phyloP scores from a whole-genome alignment of 1,140 invertebrate species.

The Aporrectodea caliginosa region DNA sequence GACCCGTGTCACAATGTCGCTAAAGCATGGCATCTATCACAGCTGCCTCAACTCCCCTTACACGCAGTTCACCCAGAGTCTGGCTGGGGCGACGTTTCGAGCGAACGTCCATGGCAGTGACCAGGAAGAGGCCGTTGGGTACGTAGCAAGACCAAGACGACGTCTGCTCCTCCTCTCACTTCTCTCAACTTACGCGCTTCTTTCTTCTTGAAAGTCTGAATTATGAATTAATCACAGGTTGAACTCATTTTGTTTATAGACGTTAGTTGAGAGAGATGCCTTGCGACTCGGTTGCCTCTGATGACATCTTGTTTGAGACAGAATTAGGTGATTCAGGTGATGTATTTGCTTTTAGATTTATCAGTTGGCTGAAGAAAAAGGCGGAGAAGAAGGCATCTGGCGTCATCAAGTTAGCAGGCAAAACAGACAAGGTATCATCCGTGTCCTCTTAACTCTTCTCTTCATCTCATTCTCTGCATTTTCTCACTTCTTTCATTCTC shows the following conservation, averaged over 20 bases:
- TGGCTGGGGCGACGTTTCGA: conserved; percentile 46
- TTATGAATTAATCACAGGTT: no score
- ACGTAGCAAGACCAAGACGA: no score
- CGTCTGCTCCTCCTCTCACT: no score
- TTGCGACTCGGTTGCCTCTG: no score
- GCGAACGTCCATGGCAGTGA: conserved; percentile 40
- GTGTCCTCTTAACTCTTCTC: no score
- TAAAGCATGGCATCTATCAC: conserved; percentile 55
- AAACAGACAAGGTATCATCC: conserved; percentile 50
- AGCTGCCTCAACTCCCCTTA: conserved; percentile 55
- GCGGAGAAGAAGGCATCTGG: conserved; percentile 54
- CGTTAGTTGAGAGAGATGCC: no score
- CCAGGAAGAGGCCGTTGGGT: conserved; percentile 45
- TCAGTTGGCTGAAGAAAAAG: conserved; percentile 52
- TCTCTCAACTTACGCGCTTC: no score
- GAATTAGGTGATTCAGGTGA: neutral
- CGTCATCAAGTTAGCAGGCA: conserved; percentile 52
- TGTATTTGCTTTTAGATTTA: conserved; percentile 40
- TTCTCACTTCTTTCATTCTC: no score
- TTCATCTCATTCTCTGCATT: no score
- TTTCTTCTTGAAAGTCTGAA: no score
- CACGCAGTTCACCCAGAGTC: conserved; percentile 54
- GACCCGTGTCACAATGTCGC: conserved; percentile 40
- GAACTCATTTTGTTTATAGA: no score
- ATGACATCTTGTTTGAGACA: no score